Base-by-base conservation (phyloP, 2,888 invertebrate species). In the Drosophila buzzatii region DNA sequence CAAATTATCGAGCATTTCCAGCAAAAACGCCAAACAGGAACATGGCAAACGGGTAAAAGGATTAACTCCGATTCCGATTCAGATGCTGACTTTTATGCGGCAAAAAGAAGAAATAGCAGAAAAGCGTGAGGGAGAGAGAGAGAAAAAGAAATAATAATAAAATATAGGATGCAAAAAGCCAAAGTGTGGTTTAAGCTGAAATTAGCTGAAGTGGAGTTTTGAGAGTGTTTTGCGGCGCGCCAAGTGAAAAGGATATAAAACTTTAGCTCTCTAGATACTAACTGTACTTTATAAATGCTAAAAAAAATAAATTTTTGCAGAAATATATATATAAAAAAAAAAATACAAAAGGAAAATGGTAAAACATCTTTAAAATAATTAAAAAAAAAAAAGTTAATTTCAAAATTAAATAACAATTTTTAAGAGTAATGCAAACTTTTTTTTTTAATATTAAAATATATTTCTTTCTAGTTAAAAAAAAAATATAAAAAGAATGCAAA, bases 1-100 rank as follows among this genome's bases (percentile, higher is more conserved):
- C 62, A 77, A 77, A 72, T 70, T 74, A 72, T 68, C 68, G 79
- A 65, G 69, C 61, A 66, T 63, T 70, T 18, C 42, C 49, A 23
- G 57, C 47, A 47, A 49, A 67, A 58, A 64, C 53, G 39, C 39
- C 35, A 65, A 49, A 42, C 45, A 45, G 58, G 52, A 63, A 58
- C 58, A 57, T 42, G 45, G 53, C 55, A 39, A 53, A 44, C 57
- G 59, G 39, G 39, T 20, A 70, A 83, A 77, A 63, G 77, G 81
- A 86, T 83, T 75, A 81, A 73, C 63, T 31, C 55, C 56, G 62
- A 35, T 42, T 42, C 58, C 58, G 55, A 31, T 9, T 57, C 59
- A 33, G 78, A 55, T 58, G 41, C 56, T 23, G 57, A 57, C 33
- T 44, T 61, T 65, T 56, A 27, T 53, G 61, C 61, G 23, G 6